Evolutionary conservation across 2,797 vertebrate genomes (phyloP), one percentile per base, ranked within the genome.

Genomic region (Gymnothorax javanicus): DNA sequence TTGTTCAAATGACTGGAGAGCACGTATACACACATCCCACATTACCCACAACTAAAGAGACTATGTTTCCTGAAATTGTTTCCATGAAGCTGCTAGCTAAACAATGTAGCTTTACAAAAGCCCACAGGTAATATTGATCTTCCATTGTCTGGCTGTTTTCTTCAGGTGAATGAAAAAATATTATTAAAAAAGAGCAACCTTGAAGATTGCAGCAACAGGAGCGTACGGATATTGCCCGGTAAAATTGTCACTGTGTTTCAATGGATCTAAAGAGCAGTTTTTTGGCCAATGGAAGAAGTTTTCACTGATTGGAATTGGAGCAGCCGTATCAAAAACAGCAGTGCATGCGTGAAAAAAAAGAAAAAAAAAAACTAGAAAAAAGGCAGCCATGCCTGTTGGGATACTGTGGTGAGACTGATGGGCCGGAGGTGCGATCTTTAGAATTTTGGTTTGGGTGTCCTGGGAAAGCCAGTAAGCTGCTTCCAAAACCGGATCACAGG

Each of bases 1-100:
- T 90, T 81, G 50, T 91, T 89, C 88, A 89, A 84, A 84, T 84
- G 88, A 86, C 58, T 64, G 33, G 83, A 86, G 87, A 88, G 88
- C 85, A 84, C 84, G 62, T 17, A 84, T 71, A 91, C 86, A 87
- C 84, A 73, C 86, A 89, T 52, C 87, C 89, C 81, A 62, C 69
- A 67, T 87, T 62, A 83, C 82, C 43, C 33, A 20, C 84, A 9
- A 11, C 50, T 20, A 57, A 83, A 56, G 59, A 25, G 33, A 79
- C 67, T 59, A 15, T 11, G 59, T 84, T 54, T 79, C 25, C 43
- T 60, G 9, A 86, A 89, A 90, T 88, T 87, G 86, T 90, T 87
- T 91, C 81, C 33, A 73, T 85, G 71, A 83, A 23, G 56, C 64
- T 85, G 83, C 75, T 67, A 1, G 83, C 64, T 75, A 52, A 50